Conservation (phyloP, 2,797 vertebrate genomes). For the Eurystomus glaucurus region DNA sequence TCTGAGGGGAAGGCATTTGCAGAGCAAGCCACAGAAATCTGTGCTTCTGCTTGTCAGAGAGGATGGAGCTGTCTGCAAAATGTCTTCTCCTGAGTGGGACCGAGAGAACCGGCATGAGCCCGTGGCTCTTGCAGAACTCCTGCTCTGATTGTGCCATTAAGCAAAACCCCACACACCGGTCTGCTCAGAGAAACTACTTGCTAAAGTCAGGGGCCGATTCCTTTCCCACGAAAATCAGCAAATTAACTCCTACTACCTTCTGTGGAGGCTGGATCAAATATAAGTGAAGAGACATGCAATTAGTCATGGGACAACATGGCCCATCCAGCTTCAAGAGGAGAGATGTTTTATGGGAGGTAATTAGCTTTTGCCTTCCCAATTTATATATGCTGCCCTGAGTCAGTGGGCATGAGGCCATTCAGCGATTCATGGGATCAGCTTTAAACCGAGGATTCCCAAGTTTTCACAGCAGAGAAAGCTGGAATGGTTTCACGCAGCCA, state of each 20-base stretch:
- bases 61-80: neutral
- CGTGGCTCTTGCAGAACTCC: neutral
- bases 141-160: neutral
- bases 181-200: neutral
- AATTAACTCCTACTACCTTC: neutral
- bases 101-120: neutral
- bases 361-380: neutral
- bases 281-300: neutral
- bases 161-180: neutral
- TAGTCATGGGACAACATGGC: neutral
- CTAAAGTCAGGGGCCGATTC: neutral
- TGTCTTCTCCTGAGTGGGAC: neutral
- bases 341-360: neutral
- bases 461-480: neutral
- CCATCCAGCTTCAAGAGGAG: neutral
- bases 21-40: neutral
- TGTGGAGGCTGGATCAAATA: neutral
- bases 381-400: neutral
- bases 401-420: neutral
- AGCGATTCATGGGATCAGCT: neutral
- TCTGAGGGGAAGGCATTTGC: slow-evolving; percentile 2
- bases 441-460: neutral
- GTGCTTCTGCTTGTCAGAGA: neutral
- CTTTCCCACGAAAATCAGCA: neutral
- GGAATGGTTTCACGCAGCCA: neutral